Conservation (phyloP, 2,888 invertebrate species). For the Drosophila cognata region DNA sequence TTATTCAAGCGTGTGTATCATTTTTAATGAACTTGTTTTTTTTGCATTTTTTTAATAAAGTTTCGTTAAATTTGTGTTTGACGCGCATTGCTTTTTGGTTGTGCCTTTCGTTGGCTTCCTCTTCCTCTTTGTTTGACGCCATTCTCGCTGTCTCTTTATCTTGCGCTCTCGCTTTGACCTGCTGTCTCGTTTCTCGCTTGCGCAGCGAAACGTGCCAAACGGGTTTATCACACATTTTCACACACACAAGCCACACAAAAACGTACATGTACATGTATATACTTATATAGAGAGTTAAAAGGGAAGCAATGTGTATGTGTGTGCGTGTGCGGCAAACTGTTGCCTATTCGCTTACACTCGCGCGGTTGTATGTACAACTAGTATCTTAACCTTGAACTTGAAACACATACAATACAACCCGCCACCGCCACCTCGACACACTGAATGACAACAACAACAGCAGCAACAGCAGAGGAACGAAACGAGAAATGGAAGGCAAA, state of each 20-base stretch:
- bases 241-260: constrained; percentile 11
- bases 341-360: constrained; percentile 55
- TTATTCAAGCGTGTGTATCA: constrained; percentile 16
- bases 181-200: constrained; percentile 61
- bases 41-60: neutral
- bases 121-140: constrained; percentile 79
- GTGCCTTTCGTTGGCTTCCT: constrained; percentile 72
- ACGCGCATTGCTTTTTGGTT: constrained; percentile 44
- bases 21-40: constrained; percentile 1
- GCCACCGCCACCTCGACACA: constrained; percentile 65
- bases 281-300: constrained; percentile 14
- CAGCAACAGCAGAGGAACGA: constrained; percentile 11
- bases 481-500: constrained; percentile 28
- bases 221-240: constrained; percentile 62
- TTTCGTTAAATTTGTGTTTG: constrained; percentile 46
- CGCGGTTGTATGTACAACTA: constrained; percentile 74
- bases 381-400: constrained; percentile 85
- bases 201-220: constrained; percentile 77
- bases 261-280: constrained; percentile 17
- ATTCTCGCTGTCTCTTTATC: constrained; percentile 41
- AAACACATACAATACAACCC: constrained; percentile 70
- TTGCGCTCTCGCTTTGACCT: constrained; percentile 40
- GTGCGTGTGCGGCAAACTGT: constrained; percentile 17
- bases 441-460: constrained; percentile 50
- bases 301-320: constrained; percentile 41